Evolutionary conservation across 2,113 vertebrate species (phyloP), one percentile per base, ranked within the genome.

Genomic region (Thryonomys swinderianus): DNA sequence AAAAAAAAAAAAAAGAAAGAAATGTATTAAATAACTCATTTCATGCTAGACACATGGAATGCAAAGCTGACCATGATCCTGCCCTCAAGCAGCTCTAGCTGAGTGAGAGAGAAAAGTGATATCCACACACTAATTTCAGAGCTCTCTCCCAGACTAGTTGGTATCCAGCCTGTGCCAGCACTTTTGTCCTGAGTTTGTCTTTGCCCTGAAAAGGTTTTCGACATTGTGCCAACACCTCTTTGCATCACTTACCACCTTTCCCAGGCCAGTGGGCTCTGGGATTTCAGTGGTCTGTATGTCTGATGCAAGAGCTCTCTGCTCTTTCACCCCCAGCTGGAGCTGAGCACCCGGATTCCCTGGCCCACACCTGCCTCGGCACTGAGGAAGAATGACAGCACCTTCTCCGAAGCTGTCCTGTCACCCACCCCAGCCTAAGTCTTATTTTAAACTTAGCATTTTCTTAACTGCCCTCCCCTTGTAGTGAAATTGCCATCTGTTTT

Each of bases 401-500:
- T 80, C 62, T 69, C 78, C 87, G 48, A 64, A 13, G 18, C 37
- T 0, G 10, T 32, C 37, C 61, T 55, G 42, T 62, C 23, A 48
- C 20, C 59, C 6, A 67, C 7, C 40, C 27, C 40, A n/a, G 7
- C 27, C 27, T 30, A 78, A 61, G 16, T 27, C 74, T 61, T 48
- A 59, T 42, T 74, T 51, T 55, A 18, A n/a, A 17, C 2, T 73
- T 11, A 48, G 48, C 32, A 45, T 42, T 64, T 74, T 51, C 83
- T 42, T 81, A 32, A 42, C 62, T 85, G 55, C 30, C 57, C 51
- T 94, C 61, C 32, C 51, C 48, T 67, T 27, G 7, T 42, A 85
- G 71, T 37, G 85, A 93, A 90, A 67, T 3, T 21, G 45, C 73
- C 40, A 62, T 87, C 82, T 82, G 34, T 80, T 90, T 85, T 61